Percentiles rank a stretch among this genome's conserved stretches.
Conservation (phyloP, 92 coral and sea anemone genomes). For the Micromussa lordhowensis region DNA sequence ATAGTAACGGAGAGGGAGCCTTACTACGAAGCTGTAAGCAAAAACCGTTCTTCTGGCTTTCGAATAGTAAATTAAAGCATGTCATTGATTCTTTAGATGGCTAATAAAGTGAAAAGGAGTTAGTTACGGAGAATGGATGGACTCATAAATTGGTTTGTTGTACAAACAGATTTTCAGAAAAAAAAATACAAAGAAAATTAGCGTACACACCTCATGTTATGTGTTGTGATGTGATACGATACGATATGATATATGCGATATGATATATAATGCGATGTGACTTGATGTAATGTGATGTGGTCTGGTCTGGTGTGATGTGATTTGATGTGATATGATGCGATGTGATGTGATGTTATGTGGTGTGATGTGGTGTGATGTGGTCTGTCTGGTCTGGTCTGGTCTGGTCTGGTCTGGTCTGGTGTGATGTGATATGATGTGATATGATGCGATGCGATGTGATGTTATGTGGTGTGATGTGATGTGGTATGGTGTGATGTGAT, state of each 20-base stretch:
- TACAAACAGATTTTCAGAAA: no score
- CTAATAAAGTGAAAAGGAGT: no score
- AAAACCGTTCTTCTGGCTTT: background rate
- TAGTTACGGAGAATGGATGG: background rate
- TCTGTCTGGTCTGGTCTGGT: background rate
- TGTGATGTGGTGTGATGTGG: background rate
- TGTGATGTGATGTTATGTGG: background rate
- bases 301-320: no score
- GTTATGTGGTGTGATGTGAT: background rate
- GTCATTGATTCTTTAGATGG: background rate
- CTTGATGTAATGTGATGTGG: no score
- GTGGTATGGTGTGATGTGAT: background rate
- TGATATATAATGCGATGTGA: no score
- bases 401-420: background rate
- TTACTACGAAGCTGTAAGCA: slow-evolving; percentile 65
- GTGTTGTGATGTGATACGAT: background rate
- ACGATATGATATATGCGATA: no score
- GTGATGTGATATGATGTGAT: no score
- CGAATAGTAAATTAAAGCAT: background rate
- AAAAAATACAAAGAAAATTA: no score
- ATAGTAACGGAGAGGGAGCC: slow-evolving; percentile 60
- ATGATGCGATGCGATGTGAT: background rate
- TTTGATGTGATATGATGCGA: background rate
- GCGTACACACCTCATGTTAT: no score
- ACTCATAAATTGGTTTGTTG: no score